Conservation (phyloP, 2,797 vertebrate species). For the Hipposideros larvatus region DNA sequence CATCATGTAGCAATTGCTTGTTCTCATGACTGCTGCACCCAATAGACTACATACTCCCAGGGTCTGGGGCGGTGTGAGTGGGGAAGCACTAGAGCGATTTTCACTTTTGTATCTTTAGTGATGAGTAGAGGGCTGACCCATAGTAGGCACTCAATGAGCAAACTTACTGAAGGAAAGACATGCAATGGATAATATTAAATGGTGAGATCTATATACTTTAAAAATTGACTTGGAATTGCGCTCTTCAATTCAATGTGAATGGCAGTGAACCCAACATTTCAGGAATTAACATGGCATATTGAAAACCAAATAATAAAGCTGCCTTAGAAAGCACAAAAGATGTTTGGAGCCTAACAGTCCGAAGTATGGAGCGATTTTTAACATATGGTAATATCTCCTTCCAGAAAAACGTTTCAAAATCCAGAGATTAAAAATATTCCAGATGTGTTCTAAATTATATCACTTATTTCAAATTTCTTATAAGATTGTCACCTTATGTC, state of each 20-base stretch:
- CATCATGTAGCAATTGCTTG: neutral
- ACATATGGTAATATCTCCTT: neutral
- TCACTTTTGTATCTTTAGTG: neutral
- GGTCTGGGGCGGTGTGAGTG: accelerated
- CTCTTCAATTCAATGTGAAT: slow-evolving; percentile 30
- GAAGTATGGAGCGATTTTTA: neutral
- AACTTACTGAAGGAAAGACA: neutral
- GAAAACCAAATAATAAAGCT: slow-evolving; percentile 40
- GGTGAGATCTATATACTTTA: neutral
- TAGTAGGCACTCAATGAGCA: neutral
- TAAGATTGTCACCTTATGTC: neutral
- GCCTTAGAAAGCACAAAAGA: neutral
- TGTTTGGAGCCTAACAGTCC: neutral
- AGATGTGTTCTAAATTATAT: slow-evolving; percentile 15
- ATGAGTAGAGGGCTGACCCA: neutral
- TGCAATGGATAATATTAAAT: neutral
- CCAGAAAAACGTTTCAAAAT: slow-evolving; percentile 34
- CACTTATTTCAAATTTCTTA: slow-evolving; percentile 62
- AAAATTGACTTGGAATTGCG: slow-evolving; percentile 22
- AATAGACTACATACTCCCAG: neutral
- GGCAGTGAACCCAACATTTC: neutral
- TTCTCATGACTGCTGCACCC: neutral
- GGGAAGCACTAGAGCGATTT: neutral
- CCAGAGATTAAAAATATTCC: neutral
- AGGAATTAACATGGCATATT: neutral